Base-by-base conservation (phyloP, 2,113 vertebrate genomes). In the Rhea americana region DNA sequence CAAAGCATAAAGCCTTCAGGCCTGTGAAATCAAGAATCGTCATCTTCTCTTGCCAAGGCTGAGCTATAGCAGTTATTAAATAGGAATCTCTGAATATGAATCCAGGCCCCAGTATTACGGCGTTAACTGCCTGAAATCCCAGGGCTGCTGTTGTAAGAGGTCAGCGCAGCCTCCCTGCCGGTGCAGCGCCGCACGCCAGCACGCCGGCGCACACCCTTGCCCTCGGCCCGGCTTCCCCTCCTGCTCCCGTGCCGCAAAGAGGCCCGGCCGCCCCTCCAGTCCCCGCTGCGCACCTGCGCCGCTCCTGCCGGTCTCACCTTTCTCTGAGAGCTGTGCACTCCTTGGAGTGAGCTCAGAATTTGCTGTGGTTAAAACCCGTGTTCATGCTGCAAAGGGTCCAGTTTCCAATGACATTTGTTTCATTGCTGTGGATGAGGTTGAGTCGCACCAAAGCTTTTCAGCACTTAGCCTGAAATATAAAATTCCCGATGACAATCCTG, bases 281-380 rank as follows among this genome's bases (percentile, higher is more conserved):
- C 58, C 5, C 59, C 5, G 2, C 61, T 3, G 0, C 0, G 10
- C 6, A 2, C 12, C 43, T 4, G 21, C 45, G 15, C 0, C 0
- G 35, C 0, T 56, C 48, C 71, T 28, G 12, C 2, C 43, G 70
- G 25, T 30, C 59, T 41, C 65, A 4, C 35, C 85, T 37, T 47
- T 47, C 65, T 26, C 30, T 43, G 11, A 1, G 51, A 61, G 39
- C n/a, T 74, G 66, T 28, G 43, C 24, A 0, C 12, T 74, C 26
- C 76, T n/a, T 47, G 39, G 43, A 43, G 13, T 21, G 30, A 22
- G 26, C 5, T 30, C 20, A 15, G 43, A 22, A 9, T 11, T 12
- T 15, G n/a, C 47, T 24, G 47, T 18, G 47, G 21, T 35, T 24
- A 50, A 25, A 17, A 12, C 43, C 66, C 3, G 1, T 4, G 71